These are phyloP conservation scores for Catonia carolina DNA, from an alignment of 2,888 invertebrate genomes.

Conservation along the genomic window DNA sequence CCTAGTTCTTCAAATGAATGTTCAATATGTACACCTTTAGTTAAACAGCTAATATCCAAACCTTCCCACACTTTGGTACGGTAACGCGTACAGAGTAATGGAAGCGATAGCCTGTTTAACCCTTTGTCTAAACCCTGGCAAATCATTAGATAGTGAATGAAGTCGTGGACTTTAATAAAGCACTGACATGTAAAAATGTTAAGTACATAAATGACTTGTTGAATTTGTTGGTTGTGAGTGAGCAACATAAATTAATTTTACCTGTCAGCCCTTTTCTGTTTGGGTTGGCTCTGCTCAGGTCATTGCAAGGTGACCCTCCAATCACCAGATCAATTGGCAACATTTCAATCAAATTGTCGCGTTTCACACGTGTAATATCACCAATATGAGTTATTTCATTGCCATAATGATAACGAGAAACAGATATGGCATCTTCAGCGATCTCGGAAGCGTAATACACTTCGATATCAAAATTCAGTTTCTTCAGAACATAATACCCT, in stretches of 20 bases:
- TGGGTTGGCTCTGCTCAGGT: conserved; percentile 53
- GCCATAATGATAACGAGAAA: conserved; percentile 44
- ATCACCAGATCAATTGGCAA: conserved; percentile 52
- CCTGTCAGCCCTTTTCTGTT: conserved; percentile 48
- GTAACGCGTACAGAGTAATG: too few relatives aligned
- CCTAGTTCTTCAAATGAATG: too few relatives aligned
- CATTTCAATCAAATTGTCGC: conserved; percentile 40
- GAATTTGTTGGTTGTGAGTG: too few relatives aligned
- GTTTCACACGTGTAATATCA: conserved; percentile 43
- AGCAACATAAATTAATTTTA: conserved; percentile 36
- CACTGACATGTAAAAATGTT: too few relatives aligned
- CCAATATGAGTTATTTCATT: conserved; percentile 46
- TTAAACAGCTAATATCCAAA: too few relatives aligned
- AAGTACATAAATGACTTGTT: too few relatives aligned
- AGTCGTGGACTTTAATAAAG: too few relatives aligned
- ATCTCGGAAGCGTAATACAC: conserved; percentile 51
- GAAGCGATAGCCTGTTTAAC: too few relatives aligned
- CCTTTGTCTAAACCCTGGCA: too few relatives aligned
- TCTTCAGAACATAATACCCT: conserved; percentile 47
- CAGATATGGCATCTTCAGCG: conserved; percentile 45
- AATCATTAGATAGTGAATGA: too few relatives aligned
- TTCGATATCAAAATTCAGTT: conserved; percentile 46
- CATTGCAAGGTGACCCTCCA: conserved; percentile 56
- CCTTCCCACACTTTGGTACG: too few relatives aligned
- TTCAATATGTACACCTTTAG: too few relatives aligned